These are phyloP conservation scores for Brachyalestes nurse DNA, from an alignment of 2,797 vertebrate genomes.

Conservation along the genomic window DNA sequence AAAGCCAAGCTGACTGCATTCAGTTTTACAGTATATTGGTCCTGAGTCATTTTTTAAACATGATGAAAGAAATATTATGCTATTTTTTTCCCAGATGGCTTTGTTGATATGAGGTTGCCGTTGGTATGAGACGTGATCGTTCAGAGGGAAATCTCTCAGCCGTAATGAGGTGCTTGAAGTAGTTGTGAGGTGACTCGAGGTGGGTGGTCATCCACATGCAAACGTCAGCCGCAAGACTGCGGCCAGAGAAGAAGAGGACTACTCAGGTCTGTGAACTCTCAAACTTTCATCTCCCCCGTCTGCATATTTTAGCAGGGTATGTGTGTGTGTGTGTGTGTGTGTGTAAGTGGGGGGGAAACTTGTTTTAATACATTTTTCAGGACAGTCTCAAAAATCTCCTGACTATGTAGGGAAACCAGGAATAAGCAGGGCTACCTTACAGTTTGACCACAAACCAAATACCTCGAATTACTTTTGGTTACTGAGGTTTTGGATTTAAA, in stretches of 20 bases:
- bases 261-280: constrained; percentile 48
- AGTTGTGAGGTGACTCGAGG: constrained; percentile 46
- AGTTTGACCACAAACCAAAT: too few relatives aligned
- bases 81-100: not conserved
- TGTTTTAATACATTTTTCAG: too few relatives aligned
- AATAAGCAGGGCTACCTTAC: too few relatives aligned
- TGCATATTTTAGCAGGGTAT: constrained; percentile 11
- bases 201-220: constrained; percentile 57
- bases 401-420: too few relatives aligned
- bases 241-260: constrained; percentile 38
- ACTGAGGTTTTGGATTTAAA: too few relatives aligned
- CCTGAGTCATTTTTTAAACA: constrained; percentile 17
- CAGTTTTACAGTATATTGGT: not conserved
- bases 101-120: constrained; percentile 41
- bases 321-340: not conserved
- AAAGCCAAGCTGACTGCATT: constrained; percentile 34
- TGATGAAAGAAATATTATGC: constrained; percentile 38
- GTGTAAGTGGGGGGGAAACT: too few relatives aligned
- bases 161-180: constrained; percentile 47
- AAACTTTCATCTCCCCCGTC: constrained; percentile 47
- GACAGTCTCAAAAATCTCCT: too few relatives aligned
- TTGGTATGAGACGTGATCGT: constrained; percentile 23
- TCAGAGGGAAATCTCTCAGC: constrained; percentile 24
- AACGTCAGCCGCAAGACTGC: constrained; percentile 45
- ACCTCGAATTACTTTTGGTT: too few relatives aligned